phyloP scores from a whole-genome alignment of 2,797 vertebrate genomes.

The Sorex maritimensis region DNA sequence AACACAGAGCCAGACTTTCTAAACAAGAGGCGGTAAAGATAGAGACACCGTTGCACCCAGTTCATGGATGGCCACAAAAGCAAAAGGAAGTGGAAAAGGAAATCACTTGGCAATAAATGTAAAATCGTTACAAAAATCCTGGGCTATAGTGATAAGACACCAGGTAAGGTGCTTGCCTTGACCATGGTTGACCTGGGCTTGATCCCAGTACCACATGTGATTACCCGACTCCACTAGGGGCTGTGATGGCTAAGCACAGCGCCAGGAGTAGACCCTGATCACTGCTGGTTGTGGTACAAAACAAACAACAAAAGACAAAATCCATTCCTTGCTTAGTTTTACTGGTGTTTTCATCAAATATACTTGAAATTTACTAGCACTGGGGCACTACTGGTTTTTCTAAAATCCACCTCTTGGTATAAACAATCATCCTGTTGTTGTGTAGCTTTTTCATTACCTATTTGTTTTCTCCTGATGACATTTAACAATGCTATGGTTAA shows the following conservation, averaged over 20 bases:
- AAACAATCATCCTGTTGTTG: slow-evolving; percentile 50
- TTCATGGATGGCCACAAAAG: not conserved
- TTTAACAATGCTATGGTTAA: slow-evolving; percentile 73
- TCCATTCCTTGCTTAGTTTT: slow-evolving; percentile 38
- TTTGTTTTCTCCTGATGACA: slow-evolving; percentile 42
- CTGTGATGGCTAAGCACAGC: no score
- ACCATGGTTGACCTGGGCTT: no score
- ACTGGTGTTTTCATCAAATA: not conserved
- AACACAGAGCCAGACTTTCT: no score
- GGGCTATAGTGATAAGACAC: no score
- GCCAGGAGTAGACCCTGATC: no score
- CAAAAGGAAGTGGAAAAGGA: slow-evolving; percentile 4
- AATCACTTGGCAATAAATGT: not conserved
- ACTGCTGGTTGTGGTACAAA: no score
- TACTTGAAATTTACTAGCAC: slow-evolving; percentile 50
- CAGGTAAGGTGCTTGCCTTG: no score
- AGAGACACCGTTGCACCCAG: not conserved
- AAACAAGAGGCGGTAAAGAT: not conserved
- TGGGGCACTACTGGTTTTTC: slow-evolving; percentile 9
- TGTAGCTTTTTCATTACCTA: slow-evolving; percentile 30
- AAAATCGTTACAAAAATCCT: slow-evolving; percentile 7
- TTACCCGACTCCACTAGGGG: no score
- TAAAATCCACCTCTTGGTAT: slow-evolving; percentile 2
- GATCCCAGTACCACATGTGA: no score
- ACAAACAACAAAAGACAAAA: not conserved